Evolutionary conservation across 2,888 invertebrate genomes (phyloP), one percentile per base, ranked within the genome.

Genomic region (Cecidostiba fungosa): DNA sequence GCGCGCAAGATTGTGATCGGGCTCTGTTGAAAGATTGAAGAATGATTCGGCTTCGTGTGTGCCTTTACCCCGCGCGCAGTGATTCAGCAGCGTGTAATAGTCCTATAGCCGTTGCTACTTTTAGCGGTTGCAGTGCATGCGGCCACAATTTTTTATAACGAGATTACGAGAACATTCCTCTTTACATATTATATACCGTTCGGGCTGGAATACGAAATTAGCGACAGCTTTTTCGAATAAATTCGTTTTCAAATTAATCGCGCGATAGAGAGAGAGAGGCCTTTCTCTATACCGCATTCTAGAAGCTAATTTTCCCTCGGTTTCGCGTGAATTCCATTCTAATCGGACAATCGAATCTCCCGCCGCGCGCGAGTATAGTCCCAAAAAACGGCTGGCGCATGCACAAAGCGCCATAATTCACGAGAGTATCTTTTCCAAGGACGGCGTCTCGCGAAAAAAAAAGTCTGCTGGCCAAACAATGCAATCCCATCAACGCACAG

Each of bases 21-120:
- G 14, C 50, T 19, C 70, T 39, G 47, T 72, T 70, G 74, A 79
- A 70, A 70, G 79, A 80, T 80, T 50, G n/a, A 26, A 50, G 79
- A 36, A 54, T 32, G 70, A 79, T 47, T 69, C 29, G 29, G n/a
- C 26, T 23, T 66, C 47, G 16, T 50, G 4, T 16, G 47, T 10
- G 43, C 36, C 19, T 8, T 69, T 32, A 4, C 23, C 19, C 47
- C 47, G 19, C 47, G 10, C 16, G 43, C 43, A 73, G 73, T 47
- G 23, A 73, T 26, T 26, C 43, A 43, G 43, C 43, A 26, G 23
- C 36, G 10, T 36, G 23, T 43, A 23, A 26, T 29, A 47, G 16
- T 74, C 26, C 23, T 50, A n/a, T n/a, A n/a, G 39, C 0, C 39
- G 6, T 0, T 39, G 39, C 39, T 39, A 39, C 43, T 43, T 43